phyloP scores from a whole-genome alignment of 1,140 invertebrate genomes.

The Holotrichia oblita region DNA sequence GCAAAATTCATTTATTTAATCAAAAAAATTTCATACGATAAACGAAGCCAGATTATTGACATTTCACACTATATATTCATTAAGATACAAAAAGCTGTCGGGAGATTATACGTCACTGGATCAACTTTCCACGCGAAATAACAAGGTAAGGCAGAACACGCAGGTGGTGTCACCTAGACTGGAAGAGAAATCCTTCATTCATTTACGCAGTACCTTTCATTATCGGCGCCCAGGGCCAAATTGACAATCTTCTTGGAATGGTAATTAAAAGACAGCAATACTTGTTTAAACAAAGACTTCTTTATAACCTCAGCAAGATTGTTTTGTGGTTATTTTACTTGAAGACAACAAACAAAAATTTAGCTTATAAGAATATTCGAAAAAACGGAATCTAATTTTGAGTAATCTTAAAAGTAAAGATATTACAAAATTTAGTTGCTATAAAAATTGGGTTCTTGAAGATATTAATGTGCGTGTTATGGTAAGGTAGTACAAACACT shows the following conservation, averaged over 20 bases:
- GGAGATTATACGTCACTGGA: not conserved
- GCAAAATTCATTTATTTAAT: no score
- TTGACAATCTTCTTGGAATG: not conserved
- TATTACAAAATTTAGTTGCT: not conserved
- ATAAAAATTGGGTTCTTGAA: not conserved
- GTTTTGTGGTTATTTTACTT: not conserved
- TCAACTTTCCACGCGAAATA: not conserved
- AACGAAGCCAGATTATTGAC: no score
- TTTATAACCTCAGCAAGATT: not conserved
- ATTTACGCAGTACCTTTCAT: not conserved
- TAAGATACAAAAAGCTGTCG: no score
- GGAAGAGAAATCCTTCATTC: slow-evolving; percentile 5
- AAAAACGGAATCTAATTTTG: no score
- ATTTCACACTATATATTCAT: no score
- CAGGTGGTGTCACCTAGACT: not conserved
- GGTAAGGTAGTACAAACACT: not conserved
- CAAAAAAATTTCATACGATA: no score
- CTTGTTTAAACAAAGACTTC: not conserved
- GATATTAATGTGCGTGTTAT: not conserved
- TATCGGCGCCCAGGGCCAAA: slow-evolving; percentile 10
- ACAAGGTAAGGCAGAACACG: not conserved
- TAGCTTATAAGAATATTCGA: no score
- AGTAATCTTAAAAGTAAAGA: no score
- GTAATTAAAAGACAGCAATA: not conserved
- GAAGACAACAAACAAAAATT: not conserved